phyloP scores from a whole-genome alignment of 2,888 invertebrate species.

The Mantis religiosa region DNA sequence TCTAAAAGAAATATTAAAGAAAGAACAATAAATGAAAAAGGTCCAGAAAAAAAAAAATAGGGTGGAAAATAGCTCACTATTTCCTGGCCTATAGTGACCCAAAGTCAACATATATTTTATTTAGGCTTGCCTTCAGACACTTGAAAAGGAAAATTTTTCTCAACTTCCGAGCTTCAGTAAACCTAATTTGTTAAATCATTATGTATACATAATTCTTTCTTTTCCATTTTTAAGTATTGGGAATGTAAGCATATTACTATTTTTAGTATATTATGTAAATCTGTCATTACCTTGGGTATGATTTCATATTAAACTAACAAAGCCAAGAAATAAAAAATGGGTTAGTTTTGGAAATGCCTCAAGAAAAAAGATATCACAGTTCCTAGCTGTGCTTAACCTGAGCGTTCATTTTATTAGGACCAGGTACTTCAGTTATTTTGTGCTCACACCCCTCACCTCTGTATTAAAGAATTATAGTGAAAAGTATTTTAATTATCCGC shows the following conservation, averaged over 20 bases:
- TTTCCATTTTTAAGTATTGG: not conserved
- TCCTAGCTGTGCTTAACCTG: not conserved
- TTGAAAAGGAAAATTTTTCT: too few species aligned
- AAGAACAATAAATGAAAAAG: too few species aligned
- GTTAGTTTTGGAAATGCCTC: not conserved
- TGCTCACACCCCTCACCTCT: not conserved
- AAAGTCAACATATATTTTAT: too few species aligned
- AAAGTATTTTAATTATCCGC: not conserved
- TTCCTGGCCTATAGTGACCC: too few species aligned
- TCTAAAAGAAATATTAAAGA: too few species aligned
- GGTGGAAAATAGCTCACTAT: too few species aligned
- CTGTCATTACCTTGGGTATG: not conserved
- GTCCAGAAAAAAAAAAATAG: too few species aligned
- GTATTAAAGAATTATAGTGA: not conserved
- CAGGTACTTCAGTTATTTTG: not conserved
- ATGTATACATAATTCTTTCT: not conserved
- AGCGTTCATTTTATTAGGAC: not conserved
- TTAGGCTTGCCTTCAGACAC: too few species aligned
- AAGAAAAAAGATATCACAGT: not conserved
- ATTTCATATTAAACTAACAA: not conserved
- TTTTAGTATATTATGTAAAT: too few species aligned
- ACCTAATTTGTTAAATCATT: too few species aligned
- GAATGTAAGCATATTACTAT: not conserved
- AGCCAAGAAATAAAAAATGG: not conserved
- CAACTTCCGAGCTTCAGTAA: too few species aligned